Evolutionary conservation across 2,797 vertebrate genomes (phyloP), one percentile per base, ranked within the genome.

Genomic region (Anas capensis): DNA sequence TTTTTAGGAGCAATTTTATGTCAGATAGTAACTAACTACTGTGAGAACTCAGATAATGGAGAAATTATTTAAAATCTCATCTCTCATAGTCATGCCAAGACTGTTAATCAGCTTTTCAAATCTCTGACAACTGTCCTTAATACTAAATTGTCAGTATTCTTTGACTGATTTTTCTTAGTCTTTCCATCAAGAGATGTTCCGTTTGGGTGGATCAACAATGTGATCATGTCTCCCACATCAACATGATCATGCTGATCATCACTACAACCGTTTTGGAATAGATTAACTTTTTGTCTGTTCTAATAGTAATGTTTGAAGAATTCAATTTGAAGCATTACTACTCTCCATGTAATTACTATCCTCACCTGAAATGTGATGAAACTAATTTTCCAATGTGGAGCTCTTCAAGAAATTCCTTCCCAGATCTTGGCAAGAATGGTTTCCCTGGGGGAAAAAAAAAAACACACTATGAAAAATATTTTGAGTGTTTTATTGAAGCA

Each of bases 301-400:
- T 34, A 24, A 31, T 31, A 53, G 27, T 48, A 57, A 33, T 34
- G 4, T 6, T 75, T 71, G 8, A 86, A 11, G 10, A 65, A 38
- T 53, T 64, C 14, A 4, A 10, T 64, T 57, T 84, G 33, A 61
- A 62, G 4, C 6, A 6, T 53, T 61, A 34, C 20, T 36, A 7
- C 6, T 54, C 33, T 9, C 5, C 10, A 17, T 71, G 34, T 66
- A 14, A 29, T 93, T 68, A 64, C 20, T 75, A 15, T 7, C 8
- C 8, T 92, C 49, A 64, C 24, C 12, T 71, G 29, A 56, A 8
- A 19, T 26, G 15, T 33, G 24, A 34, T 60, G 10, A 78, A 71
- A 38, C 8, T 54, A 2, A 0, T 7, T 6, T 40, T 65, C 14
- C 17, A 24, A 1, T n/a, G 24, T 54, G 33, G 11, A 72, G 15